A percentile compares a stretch with the other conserved stretches of the same genome.
Conservation (phyloP, 2,113 vertebrate species). For the Budorcas taxicolor region DNA sequence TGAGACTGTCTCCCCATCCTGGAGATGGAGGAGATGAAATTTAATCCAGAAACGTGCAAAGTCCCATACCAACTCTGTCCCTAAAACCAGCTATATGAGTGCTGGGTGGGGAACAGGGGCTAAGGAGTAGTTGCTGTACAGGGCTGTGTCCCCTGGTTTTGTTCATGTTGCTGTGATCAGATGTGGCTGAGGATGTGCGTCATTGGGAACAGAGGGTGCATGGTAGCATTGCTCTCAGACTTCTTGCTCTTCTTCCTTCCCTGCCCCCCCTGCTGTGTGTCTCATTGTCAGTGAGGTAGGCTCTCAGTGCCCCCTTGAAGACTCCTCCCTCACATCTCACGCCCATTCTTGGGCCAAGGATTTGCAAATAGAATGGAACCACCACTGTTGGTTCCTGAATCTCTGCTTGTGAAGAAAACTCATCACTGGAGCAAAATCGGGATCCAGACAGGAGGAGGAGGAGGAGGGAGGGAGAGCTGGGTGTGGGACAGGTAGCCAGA, state of each 20-base stretch:
- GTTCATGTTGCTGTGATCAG: not conserved
- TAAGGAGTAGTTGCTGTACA: not conserved
- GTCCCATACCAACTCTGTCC: not conserved
- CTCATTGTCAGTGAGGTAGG: not conserved
- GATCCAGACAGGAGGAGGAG: not conserved
- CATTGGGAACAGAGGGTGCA: not conserved
- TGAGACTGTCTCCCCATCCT: not conserved
- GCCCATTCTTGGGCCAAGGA: not conserved
- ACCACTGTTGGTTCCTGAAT: not conserved
- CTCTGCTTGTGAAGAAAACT: not conserved
- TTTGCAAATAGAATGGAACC: not conserved
- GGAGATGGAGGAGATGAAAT: not conserved
- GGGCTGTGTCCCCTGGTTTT: not conserved
- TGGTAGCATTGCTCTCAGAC: not conserved
- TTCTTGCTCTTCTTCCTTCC: not conserved
- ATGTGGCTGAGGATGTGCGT: not conserved
- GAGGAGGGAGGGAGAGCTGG: not conserved
- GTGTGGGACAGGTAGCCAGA: not conserved
- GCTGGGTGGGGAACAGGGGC: not conserved
- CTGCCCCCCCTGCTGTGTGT: not conserved
- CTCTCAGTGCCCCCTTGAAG: not conserved
- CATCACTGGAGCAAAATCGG: accelerated
- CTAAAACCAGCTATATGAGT: not conserved
- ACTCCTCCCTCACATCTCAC: not conserved
- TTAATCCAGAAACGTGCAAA: not conserved